phyloP scores from a whole-genome alignment of 1,140 invertebrate species.

The Stenopsyche tienmushanensis region DNA sequence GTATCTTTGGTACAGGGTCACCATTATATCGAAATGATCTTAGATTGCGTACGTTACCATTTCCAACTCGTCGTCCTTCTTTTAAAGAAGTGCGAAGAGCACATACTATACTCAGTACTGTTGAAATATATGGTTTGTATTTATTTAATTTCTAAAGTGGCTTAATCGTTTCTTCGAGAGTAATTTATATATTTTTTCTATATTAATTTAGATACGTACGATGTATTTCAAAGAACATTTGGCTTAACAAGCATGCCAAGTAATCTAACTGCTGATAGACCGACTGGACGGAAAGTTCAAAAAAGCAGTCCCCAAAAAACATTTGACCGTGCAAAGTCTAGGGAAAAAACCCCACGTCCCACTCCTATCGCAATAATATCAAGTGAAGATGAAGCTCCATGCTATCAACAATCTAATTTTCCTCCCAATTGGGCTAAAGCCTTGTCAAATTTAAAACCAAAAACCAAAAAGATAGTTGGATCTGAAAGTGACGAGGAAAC shows the following conservation, averaged over 20 bases:
- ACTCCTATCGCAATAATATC: constrained; percentile 44
- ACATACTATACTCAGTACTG: constrained; percentile 67
- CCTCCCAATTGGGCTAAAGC: constrained; percentile 48
- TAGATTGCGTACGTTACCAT: constrained; percentile 74
- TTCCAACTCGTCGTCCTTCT: constrained; percentile 79
- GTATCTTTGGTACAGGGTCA: constrained; percentile 75
- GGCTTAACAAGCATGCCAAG: constrained; percentile 48
- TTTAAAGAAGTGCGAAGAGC: constrained; percentile 79
- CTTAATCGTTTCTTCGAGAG: background rate
- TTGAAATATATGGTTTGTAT: constrained; percentile 70
- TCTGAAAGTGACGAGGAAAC: constrained; percentile 22
- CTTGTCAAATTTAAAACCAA: constrained; percentile 15
- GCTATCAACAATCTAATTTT: constrained; percentile 44
- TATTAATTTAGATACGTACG: constrained; percentile 54
- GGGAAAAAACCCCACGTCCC: constrained; percentile 48
- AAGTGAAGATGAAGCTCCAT: constrained; percentile 50
- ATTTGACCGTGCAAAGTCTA: constrained; percentile 53
- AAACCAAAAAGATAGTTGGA: constrained; percentile 19
- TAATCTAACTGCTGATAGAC: constrained; percentile 38
- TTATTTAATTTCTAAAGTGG: constrained; percentile 10
- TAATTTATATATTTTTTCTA: constrained; percentile 3
- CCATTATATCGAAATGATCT: constrained; percentile 67
- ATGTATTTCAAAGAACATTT: constrained; percentile 54
- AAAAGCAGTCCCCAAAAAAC: constrained; percentile 45
- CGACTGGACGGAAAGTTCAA: constrained; percentile 43